Conservation (phyloP, 2,797 vertebrate species). For the Schizopygopsis malacanthus region DNA sequence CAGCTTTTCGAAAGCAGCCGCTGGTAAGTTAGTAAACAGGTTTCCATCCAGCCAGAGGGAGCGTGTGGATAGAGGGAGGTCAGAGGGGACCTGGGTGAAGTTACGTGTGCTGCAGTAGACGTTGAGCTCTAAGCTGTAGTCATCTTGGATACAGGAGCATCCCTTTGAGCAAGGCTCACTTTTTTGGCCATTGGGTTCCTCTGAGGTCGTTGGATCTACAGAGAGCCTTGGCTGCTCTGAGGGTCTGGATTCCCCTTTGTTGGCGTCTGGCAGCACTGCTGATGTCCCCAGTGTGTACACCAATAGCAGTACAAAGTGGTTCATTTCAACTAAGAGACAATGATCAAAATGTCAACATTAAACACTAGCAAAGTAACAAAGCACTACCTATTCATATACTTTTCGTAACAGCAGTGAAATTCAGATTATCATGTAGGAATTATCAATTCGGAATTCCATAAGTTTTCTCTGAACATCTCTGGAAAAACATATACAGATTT, state of each 20-base stretch:
- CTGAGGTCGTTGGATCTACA: slow-evolving; percentile 57
- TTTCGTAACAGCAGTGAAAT: neutral
- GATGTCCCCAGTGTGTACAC: slow-evolving; percentile 75
- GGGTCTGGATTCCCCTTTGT: slow-evolving; percentile 64
- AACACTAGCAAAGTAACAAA: slow-evolving; percentile 29
- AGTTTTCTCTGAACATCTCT: neutral
- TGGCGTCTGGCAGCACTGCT: slow-evolving; percentile 70
- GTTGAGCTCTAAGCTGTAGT: slow-evolving; percentile 85
- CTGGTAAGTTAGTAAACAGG: slow-evolving; percentile 81
- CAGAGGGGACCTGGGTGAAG: slow-evolving; percentile 79
- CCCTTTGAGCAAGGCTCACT: slow-evolving; percentile 77
- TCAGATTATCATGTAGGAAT: neutral
- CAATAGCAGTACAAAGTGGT: slow-evolving; percentile 70
- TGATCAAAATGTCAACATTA: slow-evolving; percentile 19
- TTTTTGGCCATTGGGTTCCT: slow-evolving; percentile 65
- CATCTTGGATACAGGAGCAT: slow-evolving; percentile 86
- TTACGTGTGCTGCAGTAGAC: slow-evolving; percentile 92
- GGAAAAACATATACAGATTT: neutral
- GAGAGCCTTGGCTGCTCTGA: slow-evolving; percentile 63
- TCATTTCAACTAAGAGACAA: slow-evolving; percentile 74
- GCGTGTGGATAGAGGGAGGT: slow-evolving; percentile 78
- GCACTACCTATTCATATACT: neutral
- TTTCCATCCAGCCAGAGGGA: slow-evolving; percentile 93
- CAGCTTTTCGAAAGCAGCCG: slow-evolving; percentile 84
- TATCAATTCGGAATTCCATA: neutral